These are phyloP conservation scores for Marmota flaviventris DNA, from an alignment of 2,113 vertebrate genomes.

Conservation along the genomic window DNA sequence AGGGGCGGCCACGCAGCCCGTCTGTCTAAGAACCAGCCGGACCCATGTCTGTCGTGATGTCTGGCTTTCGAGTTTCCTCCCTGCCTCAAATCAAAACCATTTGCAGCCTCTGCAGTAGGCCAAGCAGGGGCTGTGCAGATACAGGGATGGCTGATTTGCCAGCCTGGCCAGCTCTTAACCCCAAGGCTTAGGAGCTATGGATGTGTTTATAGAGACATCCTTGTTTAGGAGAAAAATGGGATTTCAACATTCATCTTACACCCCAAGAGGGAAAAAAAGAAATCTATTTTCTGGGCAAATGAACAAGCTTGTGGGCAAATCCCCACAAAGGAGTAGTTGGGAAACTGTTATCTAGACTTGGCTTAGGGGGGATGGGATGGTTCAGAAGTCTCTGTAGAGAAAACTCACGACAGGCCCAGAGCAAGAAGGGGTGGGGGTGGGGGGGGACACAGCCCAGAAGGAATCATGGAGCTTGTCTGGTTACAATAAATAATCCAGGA, in stretches of 20 bases:
- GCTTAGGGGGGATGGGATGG: not conserved
- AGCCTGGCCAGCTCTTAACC: not conserved
- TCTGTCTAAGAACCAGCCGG: constrained; percentile 50
- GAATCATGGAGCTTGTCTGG: not conserved
- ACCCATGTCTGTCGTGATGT: constrained; percentile 56
- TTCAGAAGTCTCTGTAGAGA: not conserved
- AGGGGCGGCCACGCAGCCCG: not conserved
- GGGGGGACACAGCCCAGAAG: not conserved
- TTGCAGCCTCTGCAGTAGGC: not conserved
- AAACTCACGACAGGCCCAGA: fast-evolving
- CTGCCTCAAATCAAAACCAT: constrained; percentile 76
- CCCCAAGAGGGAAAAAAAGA: not conserved
- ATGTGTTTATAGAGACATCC: not conserved
- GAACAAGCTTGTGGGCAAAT: not conserved
- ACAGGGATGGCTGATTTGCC: not conserved
- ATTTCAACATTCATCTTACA: constrained; percentile 13
- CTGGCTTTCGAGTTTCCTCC: constrained; percentile 73
- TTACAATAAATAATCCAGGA: not conserved
- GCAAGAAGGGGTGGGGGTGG: not conserved
- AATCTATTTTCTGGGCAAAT: not conserved
- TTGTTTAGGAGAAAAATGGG: not conserved
- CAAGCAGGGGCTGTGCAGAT: fast-evolving
- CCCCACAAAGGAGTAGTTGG: not conserved
- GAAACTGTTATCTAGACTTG: not conserved
- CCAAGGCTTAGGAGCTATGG: not conserved